Conservation (phyloP, 1,140 invertebrate genomes). For the Oryzaephilus surinamensis region DNA sequence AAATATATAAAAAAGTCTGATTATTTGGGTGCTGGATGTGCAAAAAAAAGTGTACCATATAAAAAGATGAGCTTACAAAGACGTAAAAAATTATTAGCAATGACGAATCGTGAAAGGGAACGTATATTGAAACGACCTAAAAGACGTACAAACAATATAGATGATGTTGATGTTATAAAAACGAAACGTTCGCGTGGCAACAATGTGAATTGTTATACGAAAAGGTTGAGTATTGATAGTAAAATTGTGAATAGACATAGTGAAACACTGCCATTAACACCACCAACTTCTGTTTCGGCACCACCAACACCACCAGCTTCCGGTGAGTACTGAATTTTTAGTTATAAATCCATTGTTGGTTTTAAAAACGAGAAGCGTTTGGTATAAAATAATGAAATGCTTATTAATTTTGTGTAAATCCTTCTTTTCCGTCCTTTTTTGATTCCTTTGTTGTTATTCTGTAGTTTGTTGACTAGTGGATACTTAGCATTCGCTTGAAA, state of each 20-base stretch:
- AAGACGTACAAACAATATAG: constrained; percentile 10
- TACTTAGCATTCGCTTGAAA: too few relatives aligned
- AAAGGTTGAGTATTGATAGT: constrained; percentile 22
- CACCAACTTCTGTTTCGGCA: constrained; percentile 49
- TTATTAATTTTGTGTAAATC: too few relatives aligned
- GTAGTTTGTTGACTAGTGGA: too few relatives aligned
- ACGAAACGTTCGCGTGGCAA: background rate
- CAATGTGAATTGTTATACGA: constrained; percentile 12
- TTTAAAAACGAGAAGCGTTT: too few relatives aligned
- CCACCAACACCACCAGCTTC: constrained; percentile 47
- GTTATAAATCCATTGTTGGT: too few relatives aligned
- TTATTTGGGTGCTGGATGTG: constrained; percentile 45
- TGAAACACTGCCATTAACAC: constrained; percentile 43
- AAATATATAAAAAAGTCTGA: constrained; percentile 22
- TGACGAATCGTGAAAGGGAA: constrained; percentile 29
- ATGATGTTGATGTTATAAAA: constrained; percentile 13
- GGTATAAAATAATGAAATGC: too few relatives aligned
- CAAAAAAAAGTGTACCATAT: constrained; percentile 49
- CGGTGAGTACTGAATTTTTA: too few relatives aligned
- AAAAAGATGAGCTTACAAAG: constrained; percentile 43
- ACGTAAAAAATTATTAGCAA: constrained; percentile 40
- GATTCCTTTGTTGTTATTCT: too few relatives aligned
- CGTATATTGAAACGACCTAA: constrained; percentile 23
- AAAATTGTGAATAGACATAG: constrained; percentile 18
- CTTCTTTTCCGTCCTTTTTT: too few relatives aligned